Conservation (phyloP, 2,888 invertebrate species). For the Agrypnus murinus region DNA sequence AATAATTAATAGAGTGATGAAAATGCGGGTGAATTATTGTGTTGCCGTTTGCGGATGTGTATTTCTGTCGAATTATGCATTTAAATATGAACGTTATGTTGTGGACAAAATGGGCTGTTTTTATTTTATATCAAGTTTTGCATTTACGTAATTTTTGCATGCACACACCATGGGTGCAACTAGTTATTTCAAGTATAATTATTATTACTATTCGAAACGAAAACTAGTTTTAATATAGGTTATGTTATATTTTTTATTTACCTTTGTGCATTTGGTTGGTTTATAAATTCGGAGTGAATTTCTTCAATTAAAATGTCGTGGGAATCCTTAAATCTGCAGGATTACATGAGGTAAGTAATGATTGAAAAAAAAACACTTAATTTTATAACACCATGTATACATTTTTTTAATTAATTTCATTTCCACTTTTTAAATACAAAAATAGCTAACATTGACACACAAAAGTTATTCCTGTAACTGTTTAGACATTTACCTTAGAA, state of each 20-base stretch:
- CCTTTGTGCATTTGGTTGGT: slow-evolving; percentile 4
- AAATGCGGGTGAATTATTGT: slow-evolving; percentile 34
- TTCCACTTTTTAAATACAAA: no score
- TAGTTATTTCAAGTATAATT: slow-evolving; percentile 29
- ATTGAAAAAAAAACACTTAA: no score
- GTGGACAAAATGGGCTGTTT: background rate
- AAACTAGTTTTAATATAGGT: slow-evolving; percentile 24
- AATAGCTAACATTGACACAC: no score
- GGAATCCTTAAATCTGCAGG: slow-evolving; percentile 88
- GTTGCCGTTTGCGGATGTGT: slow-evolving; percentile 1
- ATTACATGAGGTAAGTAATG: slow-evolving; percentile 82
- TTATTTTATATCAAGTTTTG: slow-evolving; percentile 22
- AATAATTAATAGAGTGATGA: slow-evolving; percentile 35
- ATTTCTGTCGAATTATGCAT: slow-evolving; percentile 6
- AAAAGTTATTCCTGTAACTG: no score
- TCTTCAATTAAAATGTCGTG: slow-evolving; percentile 81
- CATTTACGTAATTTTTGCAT: slow-evolving; percentile 36
- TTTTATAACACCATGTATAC: no score
- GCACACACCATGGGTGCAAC: slow-evolving; percentile 37
- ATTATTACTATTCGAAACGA: slow-evolving; percentile 27
- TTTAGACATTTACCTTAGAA: no score
- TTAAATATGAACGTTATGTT: background rate
- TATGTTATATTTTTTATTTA: background rate
- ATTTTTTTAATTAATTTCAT: no score
- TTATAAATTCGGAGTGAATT: background rate